Evolutionary conservation across 1,140 invertebrate species (phyloP), one percentile per base, ranked within the genome.

Genomic region (Leptinotarsa texana): DNA sequence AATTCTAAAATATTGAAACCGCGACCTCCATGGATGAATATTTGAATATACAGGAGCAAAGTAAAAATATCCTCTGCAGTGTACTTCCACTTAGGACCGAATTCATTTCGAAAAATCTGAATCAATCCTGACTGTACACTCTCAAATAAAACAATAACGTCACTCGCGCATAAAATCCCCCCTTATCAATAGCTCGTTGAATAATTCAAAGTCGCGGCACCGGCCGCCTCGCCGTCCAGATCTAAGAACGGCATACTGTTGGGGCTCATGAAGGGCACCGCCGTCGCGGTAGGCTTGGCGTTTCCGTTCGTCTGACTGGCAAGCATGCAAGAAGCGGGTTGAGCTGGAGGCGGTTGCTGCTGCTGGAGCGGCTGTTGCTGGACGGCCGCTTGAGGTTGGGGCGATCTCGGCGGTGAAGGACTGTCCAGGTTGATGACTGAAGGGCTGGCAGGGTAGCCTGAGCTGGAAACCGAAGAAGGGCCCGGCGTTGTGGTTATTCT

Each of bases 401-500:
- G 83, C 8, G 84, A 84, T 27, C 80, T 57, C 27, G 88, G 89
- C 27, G 89, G 89, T 4, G 89, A 89, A 5, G 89, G 89, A 79
- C 87, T 88, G 82, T 90, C 89, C 78, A 89, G 84, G 33, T 87
- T 88, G 78, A 89, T 89, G 24, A 89, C 86, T 18, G 82, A 83
- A 63, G 85, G 86, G 83, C 80, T 86, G 74, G 78, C 80, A 27
- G 87, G 85, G 82, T 89, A 89, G 5, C 89, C 88, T 63, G 88
- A 89, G 78, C 88, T 89, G 5, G 88, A 87, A 47, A 89, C 88
- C 42, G 88, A 84, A 15, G 83, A 81, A 21, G 84, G 83, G 13
- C 84, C 83, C 4, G 83, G 83, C 17, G 83, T 85, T 15, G 80
- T 87, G 33, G 87, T 86, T 18, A 84, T 83, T 63, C 83, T 75